These are phyloP conservation scores for Coilia nasus DNA, from an alignment of 2,797 vertebrate species.

Conservation along the genomic window DNA sequence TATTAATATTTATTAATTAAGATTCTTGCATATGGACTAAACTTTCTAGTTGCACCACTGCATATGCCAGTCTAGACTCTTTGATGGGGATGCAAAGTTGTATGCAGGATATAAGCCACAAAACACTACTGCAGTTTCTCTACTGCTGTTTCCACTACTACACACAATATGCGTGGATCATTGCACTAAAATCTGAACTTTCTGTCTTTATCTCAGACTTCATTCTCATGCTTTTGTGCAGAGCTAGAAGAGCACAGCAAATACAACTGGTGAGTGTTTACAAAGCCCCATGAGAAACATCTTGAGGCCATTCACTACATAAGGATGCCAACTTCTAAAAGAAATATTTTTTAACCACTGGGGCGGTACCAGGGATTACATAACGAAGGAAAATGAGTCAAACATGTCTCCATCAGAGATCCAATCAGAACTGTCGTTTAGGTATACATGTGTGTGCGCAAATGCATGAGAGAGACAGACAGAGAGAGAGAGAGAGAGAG, in stretches of 20 bases:
- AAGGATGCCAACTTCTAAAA: not conserved
- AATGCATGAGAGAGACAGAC: too few relatives aligned
- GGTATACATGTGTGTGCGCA: not conserved
- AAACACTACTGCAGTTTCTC: too few relatives aligned
- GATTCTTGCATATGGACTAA: too few relatives aligned
- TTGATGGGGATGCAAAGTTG: too few relatives aligned
- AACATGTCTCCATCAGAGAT: constrained; percentile 36
- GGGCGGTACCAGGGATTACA: constrained; percentile 38
- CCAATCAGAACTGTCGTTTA: constrained; percentile 29
- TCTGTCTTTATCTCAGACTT: not conserved
- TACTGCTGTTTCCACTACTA: too few relatives aligned
- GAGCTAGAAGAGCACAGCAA: not conserved
- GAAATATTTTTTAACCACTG: constrained; percentile 14
- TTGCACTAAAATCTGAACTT: not conserved
- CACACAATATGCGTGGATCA: not conserved
- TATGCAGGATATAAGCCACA: too few relatives aligned
- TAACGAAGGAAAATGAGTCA: constrained; percentile 51
- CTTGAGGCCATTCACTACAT: not conserved
- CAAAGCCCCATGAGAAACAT: not conserved
- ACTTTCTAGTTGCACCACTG: too few relatives aligned
- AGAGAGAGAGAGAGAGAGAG: too few relatives aligned
- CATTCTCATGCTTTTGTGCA: not conserved
- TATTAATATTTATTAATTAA: too few relatives aligned
- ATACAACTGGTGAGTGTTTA: not conserved
- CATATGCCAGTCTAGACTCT: too few relatives aligned